Base-by-base conservation (phyloP, 2,797 vertebrate species). In the Moxostoma hubbsi region DNA sequence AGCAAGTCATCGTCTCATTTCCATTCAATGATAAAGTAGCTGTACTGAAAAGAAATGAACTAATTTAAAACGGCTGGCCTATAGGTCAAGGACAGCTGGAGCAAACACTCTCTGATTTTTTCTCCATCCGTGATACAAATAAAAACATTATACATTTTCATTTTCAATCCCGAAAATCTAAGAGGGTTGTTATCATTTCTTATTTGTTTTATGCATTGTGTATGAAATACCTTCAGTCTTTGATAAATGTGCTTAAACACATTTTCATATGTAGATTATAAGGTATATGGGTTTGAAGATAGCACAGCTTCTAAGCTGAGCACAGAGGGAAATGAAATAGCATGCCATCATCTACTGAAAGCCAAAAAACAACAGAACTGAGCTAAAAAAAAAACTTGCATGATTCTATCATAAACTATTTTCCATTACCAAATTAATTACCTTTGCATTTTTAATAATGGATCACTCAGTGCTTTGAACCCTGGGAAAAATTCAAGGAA, bases 11-110 rank as follows among this genome's bases (percentile, higher is more conserved):
- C 51, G 57, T 78, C 72, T 82, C 76, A 65, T 82, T 87, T 88
- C 85, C 87, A 87, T 88, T 84, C 85, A 87, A 86, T 83, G 85
- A 88, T 83, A 74, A 86, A 83, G 77, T 80, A 84, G 83, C 78
- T 49, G 59, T 72, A 78, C 72, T 77, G 75, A 84, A 83, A 84
- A 86, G 78, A 81, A 81, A 77, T 80, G 75, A 85, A 85, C 85
- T 86, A 73, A 86, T 87, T 86, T 81, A 78, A 88, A 85, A 87
- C 54, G 47, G 69, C 79, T 83, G 81, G 82, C 84, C 83, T 86
- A 72, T 67, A 57, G 80, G 83, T 86, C 85, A 87, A 83, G 80
- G 77, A 84, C 86, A 83, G 80, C 67, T 47, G 63, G 51, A 63
- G 67, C 75, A 87, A 82, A 86, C 72, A 61, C 81, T 69, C 70